A percentile compares a stretch with the other conserved stretches of the same genome.
phyloP scores from a whole-genome alignment of 2,797 vertebrate species.

The Antrozous pallidus region DNA sequence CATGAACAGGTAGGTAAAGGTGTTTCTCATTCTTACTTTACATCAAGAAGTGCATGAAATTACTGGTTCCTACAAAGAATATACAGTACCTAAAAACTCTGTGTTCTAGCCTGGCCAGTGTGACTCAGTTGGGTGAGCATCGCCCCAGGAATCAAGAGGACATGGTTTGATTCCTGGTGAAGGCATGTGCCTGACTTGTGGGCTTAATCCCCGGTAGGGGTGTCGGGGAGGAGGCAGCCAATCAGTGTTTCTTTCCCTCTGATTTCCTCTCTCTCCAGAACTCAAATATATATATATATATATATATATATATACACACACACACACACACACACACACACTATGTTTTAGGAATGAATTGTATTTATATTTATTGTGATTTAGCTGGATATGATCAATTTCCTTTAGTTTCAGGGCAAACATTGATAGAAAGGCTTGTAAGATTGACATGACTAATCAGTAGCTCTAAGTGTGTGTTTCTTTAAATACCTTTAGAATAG shows the following conservation, averaged over 20 bases:
- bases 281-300: no score
- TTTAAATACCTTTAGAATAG: background rate
- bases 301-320: no score
- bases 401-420: background rate
- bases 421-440: background rate
- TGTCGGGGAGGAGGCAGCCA: no score
- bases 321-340: no score
- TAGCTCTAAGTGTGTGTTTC: background rate
- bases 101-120: background rate
- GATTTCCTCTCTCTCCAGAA: no score
- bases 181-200: no score
- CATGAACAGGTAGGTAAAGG: conserved; percentile 92
- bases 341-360: background rate
- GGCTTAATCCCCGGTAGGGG: no score
- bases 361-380: background rate
- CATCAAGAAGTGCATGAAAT: accelerated
- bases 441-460: background rate
- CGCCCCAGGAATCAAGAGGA: no score
- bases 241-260: no score
- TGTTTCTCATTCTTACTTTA: accelerated
- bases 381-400: background rate
- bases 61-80: background rate
- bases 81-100: background rate
- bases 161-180: no score
- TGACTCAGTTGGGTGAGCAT: no score